Base-by-base conservation (phyloP, 2,797 vertebrate species). In the Amblyopsis hoosieri region DNA sequence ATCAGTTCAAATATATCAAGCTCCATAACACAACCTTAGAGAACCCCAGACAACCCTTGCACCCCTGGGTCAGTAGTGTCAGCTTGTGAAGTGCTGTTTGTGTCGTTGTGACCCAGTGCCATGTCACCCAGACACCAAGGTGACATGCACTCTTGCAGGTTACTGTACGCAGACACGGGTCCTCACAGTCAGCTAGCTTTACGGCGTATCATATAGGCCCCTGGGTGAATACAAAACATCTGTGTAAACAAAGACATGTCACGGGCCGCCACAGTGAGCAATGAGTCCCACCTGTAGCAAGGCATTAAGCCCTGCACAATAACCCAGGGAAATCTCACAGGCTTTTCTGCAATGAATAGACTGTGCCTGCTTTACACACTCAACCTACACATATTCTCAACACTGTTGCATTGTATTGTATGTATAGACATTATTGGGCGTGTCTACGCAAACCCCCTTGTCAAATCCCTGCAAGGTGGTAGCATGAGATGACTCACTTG, bases 211-310 rank as follows among this genome's bases (percentile, higher is more conserved):
- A 74, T 68, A 79, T 55, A 82, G 64, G 71, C 54, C 74, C 61
- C 62, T 11, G 67, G 69, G 70, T 78, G 86, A 87, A 90, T 74
- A 81, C 83, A 79, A 90, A 88, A 81, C 89, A 91, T 90, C 88
- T 91, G 88, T 90, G 82, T 68, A 80, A 90, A 91, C 79, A 85
- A 59, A 77, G 71, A 72, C 78, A 75, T 66, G 66, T 77, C 76
- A 80, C 80, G 74, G 63, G 71, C 60, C 53, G 54, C 67, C 50
- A n/a, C 50, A 64, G 45, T 89, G 84, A 88, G 66, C 62, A 74
- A 89, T 83, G 79, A 77, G 53, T 63, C 79, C 80, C 82, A 89
- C 86, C 83, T 87, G 84, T 78, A 80, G 72, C 51, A 51, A 62
- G 17, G 47, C 58, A 33, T 67, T 45, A 54, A 61, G 65, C 17